Conservation (phyloP, 2,797 vertebrate species). For the Pipistrellus pipistrellus region DNA sequence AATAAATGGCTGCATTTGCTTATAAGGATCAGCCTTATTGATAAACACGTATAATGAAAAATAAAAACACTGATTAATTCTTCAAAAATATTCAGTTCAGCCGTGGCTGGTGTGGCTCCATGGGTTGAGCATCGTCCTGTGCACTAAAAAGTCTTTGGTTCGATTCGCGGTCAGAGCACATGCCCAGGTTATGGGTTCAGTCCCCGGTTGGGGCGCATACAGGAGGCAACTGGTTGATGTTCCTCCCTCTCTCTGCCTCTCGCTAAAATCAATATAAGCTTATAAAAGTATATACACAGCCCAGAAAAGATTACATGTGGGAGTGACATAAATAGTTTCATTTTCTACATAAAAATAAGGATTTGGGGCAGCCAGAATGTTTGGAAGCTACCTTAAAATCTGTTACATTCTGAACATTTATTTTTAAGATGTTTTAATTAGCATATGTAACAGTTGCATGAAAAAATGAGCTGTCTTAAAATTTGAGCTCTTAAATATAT, state of each 20-base stretch:
- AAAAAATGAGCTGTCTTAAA: conserved; percentile 70
- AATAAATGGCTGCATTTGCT: neutral
- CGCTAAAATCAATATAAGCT: too few relatives aligned
- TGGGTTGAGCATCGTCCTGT: too few relatives aligned
- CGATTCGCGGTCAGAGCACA: too few relatives aligned
- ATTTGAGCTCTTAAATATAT: conserved; percentile 71
- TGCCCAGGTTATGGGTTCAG: too few relatives aligned
- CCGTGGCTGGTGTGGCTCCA: too few relatives aligned
- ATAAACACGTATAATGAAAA: conserved; percentile 47
- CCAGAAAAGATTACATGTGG: conserved; percentile 9
- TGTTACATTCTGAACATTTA: conserved; percentile 82
- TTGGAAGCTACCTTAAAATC: conserved; percentile 81
- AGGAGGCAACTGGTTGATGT: too few relatives aligned
- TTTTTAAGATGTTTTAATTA: conserved; percentile 84
- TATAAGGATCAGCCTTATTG: conserved; percentile 15
- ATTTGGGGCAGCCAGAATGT: conserved; percentile 79
- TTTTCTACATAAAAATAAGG: conserved; percentile 80
- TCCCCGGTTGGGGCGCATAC: too few relatives aligned
- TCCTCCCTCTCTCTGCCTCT: too few relatives aligned
- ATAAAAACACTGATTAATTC: conserved; percentile 37
- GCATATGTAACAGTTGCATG: conserved; percentile 73
- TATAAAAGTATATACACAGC: too few relatives aligned
- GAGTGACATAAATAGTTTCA: conserved; percentile 60
- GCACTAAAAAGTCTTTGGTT: too few relatives aligned
- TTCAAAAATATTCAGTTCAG: conserved; percentile 68